phyloP scores from a whole-genome alignment of 2,113 vertebrate genomes.

The Phoxinus phoxinus region DNA sequence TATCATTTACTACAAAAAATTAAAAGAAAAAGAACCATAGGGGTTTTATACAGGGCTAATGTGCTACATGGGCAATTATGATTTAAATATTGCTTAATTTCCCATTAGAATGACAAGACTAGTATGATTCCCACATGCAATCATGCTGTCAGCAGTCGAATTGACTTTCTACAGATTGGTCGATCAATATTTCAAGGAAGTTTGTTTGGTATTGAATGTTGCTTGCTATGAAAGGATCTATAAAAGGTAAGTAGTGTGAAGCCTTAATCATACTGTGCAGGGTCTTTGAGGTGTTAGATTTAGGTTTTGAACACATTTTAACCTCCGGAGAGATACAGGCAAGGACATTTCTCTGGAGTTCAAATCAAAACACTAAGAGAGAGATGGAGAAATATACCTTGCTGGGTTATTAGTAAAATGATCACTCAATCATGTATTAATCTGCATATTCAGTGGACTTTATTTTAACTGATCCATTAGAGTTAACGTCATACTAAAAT shows the following conservation, averaged over 20 bases:
- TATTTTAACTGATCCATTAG: conserved; percentile 33
- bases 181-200: background rate
- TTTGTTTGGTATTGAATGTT: conserved; percentile 8
- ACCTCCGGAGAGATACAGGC: background rate
- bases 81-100: background rate
- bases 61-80: background rate
- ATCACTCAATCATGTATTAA: conserved; percentile 25
- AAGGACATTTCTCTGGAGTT: conserved; percentile 33
- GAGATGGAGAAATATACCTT: background rate
- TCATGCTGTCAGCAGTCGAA: background rate
- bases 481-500: conserved; percentile 3
- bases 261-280: conserved; percentile 52
- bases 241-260: conserved; percentile 19
- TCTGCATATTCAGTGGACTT: conserved; percentile 37
- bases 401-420: background rate
- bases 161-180: conserved; percentile 9
- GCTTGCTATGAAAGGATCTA: conserved; percentile 25
- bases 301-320: conserved; percentile 19
- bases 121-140: background rate
- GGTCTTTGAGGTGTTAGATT: background rate
- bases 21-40: background rate
- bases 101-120: background rate
- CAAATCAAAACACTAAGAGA: conserved; percentile 29
- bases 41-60: conserved; percentile 29
- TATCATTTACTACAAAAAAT: background rate